Base-by-base conservation (phyloP, 2,888 invertebrate species). In the Glyphotaelius pellucidus region DNA sequence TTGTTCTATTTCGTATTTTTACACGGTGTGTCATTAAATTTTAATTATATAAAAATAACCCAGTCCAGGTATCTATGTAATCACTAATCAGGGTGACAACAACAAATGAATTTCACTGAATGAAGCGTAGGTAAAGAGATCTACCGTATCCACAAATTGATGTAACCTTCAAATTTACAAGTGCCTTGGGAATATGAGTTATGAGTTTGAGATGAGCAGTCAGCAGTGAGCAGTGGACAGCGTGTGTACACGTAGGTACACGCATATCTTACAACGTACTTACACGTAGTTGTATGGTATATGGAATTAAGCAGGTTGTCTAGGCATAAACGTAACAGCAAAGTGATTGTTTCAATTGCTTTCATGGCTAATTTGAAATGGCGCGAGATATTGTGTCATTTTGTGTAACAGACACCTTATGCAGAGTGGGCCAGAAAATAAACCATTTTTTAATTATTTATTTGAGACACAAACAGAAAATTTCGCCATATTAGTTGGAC, bases 141-240 rank as follows among this genome's bases (percentile, higher is more conserved):
- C 25, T 84, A 47, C 12, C 86, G 79, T 5, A 86, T 84, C 81
- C 47, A 90, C 84, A 52, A 90, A 90, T 90, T 90, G 79, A 86
- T 67, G 52, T 86, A 90, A 90, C 90, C 90, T 90, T 90, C 90
- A 86, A 86, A 42, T 42, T 32, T 85, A 80, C 85, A 52, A 86
- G 79, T 85, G 67, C 81, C 83, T 83, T 84, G 90, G 47, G 42
- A 86, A 86, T 42, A 83, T 38, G 83, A 42, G 86, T n/a, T 67
- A 67, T 67, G 25, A 25, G 67, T 67, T 67, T 67, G 67, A 67
- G 67, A 67, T n/a, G 67, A 67, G 7, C 25, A 25, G 25, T n/a
- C 25, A 67, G 19, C 67, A 19, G 25, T 67, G 67, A 67, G 67
- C 67, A 67, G 25, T 67, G 67, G n/a, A 67, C 67, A n/a, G 67